Evolutionary conservation across 2,797 vertebrate species (phyloP).

Genomic region (Bufotes viridis): DNA sequence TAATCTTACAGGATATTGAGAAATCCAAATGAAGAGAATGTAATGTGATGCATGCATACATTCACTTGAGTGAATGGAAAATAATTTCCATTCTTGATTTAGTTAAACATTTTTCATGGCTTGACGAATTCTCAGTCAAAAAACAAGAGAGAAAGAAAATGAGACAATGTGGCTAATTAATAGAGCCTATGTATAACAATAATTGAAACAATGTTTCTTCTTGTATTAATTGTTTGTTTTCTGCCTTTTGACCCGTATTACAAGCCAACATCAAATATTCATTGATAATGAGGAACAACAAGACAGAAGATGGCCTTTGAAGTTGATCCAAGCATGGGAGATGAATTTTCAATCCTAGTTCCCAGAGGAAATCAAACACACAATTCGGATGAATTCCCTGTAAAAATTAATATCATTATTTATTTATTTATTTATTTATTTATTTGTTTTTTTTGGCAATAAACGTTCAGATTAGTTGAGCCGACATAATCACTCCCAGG

Average conservation of each 20-base stretch:
- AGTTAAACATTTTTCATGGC: neutral
- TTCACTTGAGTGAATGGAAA: conserved; percentile 1
- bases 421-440: neutral
- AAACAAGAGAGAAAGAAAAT: neutral
- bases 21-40: neutral
- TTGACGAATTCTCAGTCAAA: neutral
- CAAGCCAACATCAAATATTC: neutral
- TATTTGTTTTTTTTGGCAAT: neutral
- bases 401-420: neutral
- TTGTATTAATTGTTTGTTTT: conserved; percentile 16
- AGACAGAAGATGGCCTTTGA: conserved; percentile 6
- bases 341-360: neutral
- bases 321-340: neutral
- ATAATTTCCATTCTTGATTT: neutral
- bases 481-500: neutral
- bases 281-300: neutral
- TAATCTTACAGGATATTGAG: conserved; percentile 19
- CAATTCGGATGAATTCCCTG: neutral
- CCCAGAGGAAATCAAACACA: neutral
- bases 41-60: neutral
- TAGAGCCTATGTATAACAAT: neutral
- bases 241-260: neutral
- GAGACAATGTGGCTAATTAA: neutral
- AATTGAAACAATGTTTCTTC: neutral
- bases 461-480: neutral